Evolutionary conservation across 2,888 invertebrate species (phyloP), one percentile per base, ranked within the genome.

Genomic region (Drosophila aldrichi): DNA sequence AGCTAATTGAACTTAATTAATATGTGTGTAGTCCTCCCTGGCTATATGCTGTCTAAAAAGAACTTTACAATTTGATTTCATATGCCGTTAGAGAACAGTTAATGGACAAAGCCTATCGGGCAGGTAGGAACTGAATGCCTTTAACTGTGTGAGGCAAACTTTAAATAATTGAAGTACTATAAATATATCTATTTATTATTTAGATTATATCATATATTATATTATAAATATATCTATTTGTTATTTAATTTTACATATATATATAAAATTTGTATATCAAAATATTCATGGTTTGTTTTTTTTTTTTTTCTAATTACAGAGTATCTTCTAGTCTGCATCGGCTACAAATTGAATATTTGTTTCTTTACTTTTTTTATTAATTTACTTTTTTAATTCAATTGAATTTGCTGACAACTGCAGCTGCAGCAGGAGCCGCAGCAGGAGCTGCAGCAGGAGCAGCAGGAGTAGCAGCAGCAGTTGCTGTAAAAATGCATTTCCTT

Each of bases 331-430:
- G 38, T 40, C 18, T 25, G 16, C 32, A 20, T 4, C 16, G 7
- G 2, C 25, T n/a, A 9, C 2, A 22, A n/a, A 18, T 25, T 40
- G 12, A 29, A 20, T 36, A 9, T 20, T 43, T 60, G n/a, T 22
- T 36, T 16, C 4, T 5, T 32, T 12, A 18, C 55, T 36, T 3
- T 36, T 54, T 54, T 43, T 56, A 29, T 58, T 75, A 60, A 69
- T 36, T 36, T 67, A 57, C 41, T 20, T 20, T 20, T 64, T 51
- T 44, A 62, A 64, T 71, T 79, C 79, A 81, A 81, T 74, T 79
- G 52, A 79, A 74, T 79, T 81, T 74, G 54, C 62, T 61, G 66
- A 52, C 67, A 61, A 44, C 44, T 69, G 75, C 59, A 72, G 67
- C 56, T 25, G 40, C 40, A 12, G 38, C 61, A 25, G 16, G 18